A percentile compares a stretch with the other conserved stretches of the same genome.
Evolutionary conservation across 2,113 vertebrate species (phyloP).

Genomic region (Paradisaea rubra): DNA sequence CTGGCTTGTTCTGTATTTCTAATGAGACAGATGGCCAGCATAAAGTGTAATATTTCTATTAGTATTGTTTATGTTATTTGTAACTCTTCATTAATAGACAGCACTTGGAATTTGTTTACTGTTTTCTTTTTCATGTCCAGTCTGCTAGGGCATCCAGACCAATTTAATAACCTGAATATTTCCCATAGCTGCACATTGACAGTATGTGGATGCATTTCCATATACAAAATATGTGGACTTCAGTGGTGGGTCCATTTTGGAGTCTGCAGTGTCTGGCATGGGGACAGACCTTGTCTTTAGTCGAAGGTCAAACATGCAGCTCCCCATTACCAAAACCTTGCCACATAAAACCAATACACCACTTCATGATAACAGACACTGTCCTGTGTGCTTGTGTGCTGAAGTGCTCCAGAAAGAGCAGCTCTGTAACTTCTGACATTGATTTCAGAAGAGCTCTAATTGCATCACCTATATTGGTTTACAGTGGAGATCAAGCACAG

Average conservation of each 20-base stretch:
- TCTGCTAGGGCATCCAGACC: background rate
- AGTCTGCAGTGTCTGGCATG: background rate
- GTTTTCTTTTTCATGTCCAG: background rate
- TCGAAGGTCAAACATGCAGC: background rate
- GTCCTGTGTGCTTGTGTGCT: background rate
- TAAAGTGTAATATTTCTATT: background rate
- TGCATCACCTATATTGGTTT: background rate
- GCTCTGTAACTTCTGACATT: background rate
- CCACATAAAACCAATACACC: background rate
- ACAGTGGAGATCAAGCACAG: background rate
- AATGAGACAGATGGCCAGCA: background rate
- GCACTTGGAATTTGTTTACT: background rate
- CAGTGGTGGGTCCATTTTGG: background rate
- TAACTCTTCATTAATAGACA: background rate
- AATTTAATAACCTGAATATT: background rate
- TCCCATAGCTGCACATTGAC: background rate
- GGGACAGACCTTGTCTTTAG: background rate
- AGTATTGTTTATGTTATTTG: background rate
- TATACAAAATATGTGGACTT: background rate
- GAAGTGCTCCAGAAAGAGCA: background rate
- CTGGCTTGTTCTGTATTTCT: background rate
- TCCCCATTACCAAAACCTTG: background rate
- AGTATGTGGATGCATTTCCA: background rate
- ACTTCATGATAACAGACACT: background rate
- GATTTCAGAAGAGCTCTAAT: background rate